A percentile compares a stretch with the other conserved stretches of the same genome.
Evolutionary conservation across 2,113 vertebrate species (phyloP).

Genomic region (Nicator chloris): DNA sequence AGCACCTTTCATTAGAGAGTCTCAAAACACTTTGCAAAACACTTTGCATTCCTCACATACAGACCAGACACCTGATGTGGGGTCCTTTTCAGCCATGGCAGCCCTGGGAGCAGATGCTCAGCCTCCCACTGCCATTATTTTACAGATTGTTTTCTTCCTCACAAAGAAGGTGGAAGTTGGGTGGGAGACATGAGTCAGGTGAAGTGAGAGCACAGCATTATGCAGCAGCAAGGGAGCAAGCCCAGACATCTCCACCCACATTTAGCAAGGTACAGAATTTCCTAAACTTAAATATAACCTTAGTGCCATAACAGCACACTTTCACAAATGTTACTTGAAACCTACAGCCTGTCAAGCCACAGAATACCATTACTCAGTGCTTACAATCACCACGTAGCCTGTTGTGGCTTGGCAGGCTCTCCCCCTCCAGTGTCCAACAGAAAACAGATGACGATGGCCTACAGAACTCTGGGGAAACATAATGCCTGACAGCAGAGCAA

Average conservation of each 20-base stretch:
- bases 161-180: background rate
- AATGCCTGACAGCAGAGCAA: background rate
- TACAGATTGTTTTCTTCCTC: background rate
- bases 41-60: too few relatives aligned
- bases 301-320: background rate
- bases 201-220: background rate
- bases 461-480: background rate
- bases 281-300: background rate
- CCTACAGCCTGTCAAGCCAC: background rate
- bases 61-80: background rate
- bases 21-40: background rate
- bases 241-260: background rate
- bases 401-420: conserved; percentile 1
- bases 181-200: background rate
- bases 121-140: background rate
- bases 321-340: background rate
- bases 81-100: background rate
- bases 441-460: background rate
- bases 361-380: background rate
- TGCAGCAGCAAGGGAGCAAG: background rate
- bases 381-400: background rate
- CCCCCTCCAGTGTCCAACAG: background rate
- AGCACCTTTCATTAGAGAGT: background rate
- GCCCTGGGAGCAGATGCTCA: background rate
- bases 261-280: background rate